A percentile compares a stretch with the other conserved stretches of the same genome.
These are phyloP conservation scores for Sesamia nonagrioides DNA, from an alignment of 1,140 invertebrate species.

Conservation along the genomic window DNA sequence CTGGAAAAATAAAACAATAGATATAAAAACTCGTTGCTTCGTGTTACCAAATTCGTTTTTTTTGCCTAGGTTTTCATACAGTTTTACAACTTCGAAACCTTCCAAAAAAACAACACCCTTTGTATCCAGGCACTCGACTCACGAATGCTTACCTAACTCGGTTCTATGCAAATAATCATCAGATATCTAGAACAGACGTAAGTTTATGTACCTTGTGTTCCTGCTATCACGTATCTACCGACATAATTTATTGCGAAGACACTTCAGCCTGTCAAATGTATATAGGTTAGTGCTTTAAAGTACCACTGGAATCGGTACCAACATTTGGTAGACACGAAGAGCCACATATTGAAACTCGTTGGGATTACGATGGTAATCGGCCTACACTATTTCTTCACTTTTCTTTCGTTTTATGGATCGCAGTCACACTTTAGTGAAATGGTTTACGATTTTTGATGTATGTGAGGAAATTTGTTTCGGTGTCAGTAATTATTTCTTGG, in stretches of 20 bases:
- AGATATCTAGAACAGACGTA: slow-evolving; percentile 32
- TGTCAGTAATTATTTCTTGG: too few relatives aligned
- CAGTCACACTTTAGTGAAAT: neutral
- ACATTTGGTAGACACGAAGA: slow-evolving; percentile 19
- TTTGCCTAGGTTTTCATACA: too few relatives aligned
- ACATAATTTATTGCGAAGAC: slow-evolving; percentile 19
- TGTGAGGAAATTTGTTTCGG: neutral
- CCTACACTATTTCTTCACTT: slow-evolving; percentile 11
- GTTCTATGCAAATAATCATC: slow-evolving; percentile 39
- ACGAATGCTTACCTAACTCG: slow-evolving; percentile 37
- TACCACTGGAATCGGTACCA: slow-evolving; percentile 12
- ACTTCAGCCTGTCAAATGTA: slow-evolving; percentile 10
- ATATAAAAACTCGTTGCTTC: too few relatives aligned
- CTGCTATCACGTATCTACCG: slow-evolving; percentile 30
- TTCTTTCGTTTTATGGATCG: slow-evolving; percentile 5
- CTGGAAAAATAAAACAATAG: too few relatives aligned
- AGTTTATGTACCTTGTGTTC: slow-evolving; percentile 17
- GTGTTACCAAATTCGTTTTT: too few relatives aligned
- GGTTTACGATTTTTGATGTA: neutral
- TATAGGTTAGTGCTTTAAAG: slow-evolving; percentile 42
- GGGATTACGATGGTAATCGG: slow-evolving; percentile 6
- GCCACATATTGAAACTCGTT: neutral
- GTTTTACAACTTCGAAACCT: too few relatives aligned
- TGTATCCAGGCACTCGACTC: slow-evolving; percentile 7
- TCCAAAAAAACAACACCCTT: neutral